Evolutionary conservation across 2,888 invertebrate genomes (phyloP).

Genomic region (Nudaria mundana): DNA sequence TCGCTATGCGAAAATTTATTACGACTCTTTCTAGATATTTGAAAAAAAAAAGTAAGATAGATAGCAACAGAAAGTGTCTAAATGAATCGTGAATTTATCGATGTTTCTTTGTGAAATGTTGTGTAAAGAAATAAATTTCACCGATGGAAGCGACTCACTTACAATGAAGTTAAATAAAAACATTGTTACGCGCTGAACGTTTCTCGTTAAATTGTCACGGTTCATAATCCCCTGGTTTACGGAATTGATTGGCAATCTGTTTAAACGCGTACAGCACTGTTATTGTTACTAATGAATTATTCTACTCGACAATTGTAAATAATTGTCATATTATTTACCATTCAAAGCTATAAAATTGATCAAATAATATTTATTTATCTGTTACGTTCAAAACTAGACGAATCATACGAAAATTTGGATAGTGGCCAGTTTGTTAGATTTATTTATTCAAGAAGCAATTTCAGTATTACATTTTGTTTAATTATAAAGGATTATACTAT

Average conservation of each 20-base stretch:
- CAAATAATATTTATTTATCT: conserved; percentile 2
- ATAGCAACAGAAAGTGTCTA: background rate
- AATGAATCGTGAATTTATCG: conserved; percentile 4
- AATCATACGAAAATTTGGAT: too few species aligned
- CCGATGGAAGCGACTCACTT: conserved; percentile 24
- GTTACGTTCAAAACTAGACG: too few species aligned
- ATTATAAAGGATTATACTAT: too few species aligned
- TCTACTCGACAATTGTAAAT: conserved; percentile 23
- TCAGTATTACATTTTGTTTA: too few species aligned
- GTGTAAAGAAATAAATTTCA: conserved; percentile 15
- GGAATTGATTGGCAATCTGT: conserved; percentile 37
- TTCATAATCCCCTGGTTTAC: conserved; percentile 37
- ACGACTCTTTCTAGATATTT: conserved; percentile 4
- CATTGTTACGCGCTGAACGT: conserved; percentile 22
- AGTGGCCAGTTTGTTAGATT: too few species aligned
- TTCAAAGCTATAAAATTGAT: conserved; percentile 8
- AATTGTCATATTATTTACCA: conserved; percentile 25
- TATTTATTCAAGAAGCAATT: too few species aligned
- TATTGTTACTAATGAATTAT: conserved; percentile 33
- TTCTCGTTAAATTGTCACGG: conserved; percentile 57
- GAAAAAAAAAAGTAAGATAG: background rate
- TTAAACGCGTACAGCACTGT: conserved; percentile 27
- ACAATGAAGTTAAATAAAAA: conserved; percentile 34
- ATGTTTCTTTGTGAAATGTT: conserved; percentile 17
- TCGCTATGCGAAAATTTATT: conserved; percentile 8